Percentiles rank a stretch among this genome's conserved stretches.
These are phyloP conservation scores for Troilus luridus DNA, from an alignment of 2,888 invertebrate genomes.

Conservation along the genomic window DNA sequence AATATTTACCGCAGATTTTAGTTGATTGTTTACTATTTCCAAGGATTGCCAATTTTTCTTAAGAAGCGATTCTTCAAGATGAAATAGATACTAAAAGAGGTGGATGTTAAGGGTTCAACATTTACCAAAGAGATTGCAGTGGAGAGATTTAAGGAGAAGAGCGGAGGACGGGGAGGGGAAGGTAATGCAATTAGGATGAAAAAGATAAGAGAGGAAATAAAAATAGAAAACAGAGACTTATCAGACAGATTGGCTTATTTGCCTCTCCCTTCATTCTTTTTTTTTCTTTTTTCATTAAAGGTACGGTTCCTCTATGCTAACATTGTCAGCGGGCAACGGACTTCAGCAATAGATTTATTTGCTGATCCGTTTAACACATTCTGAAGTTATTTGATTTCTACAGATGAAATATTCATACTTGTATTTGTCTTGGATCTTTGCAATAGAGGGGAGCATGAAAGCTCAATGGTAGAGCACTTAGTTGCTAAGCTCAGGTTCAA, in stretches of 20 bases:
- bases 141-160: not conserved
- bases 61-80: not conserved
- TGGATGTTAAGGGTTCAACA: conserved; percentile 17
- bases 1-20: not conserved
- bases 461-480: too few relatives aligned
- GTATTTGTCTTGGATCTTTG: too few relatives aligned
- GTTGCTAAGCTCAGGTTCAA: too few relatives aligned
- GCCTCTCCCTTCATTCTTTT: not conserved
- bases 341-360: not conserved
- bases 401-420: too few relatives aligned
- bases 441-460: too few relatives aligned
- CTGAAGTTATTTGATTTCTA: too few relatives aligned
- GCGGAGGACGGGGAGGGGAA: not conserved
- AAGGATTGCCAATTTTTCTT: not conserved
- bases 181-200: conserved; percentile 29
- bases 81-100: not conserved
- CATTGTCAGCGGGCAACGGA: not conserved
- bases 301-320: not conserved
- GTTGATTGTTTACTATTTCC: not conserved
- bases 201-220: conserved; percentile 14
- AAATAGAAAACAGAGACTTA: conserved; percentile 31
- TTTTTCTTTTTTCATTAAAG: not conserved
- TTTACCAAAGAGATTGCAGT: conserved; percentile 29
- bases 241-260: conserved; percentile 17
- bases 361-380: too few relatives aligned